Percentiles rank a stretch among this genome's conserved stretches.
Conservation (phyloP, 2,888 invertebrate genomes). For the Acronicta leporina region DNA sequence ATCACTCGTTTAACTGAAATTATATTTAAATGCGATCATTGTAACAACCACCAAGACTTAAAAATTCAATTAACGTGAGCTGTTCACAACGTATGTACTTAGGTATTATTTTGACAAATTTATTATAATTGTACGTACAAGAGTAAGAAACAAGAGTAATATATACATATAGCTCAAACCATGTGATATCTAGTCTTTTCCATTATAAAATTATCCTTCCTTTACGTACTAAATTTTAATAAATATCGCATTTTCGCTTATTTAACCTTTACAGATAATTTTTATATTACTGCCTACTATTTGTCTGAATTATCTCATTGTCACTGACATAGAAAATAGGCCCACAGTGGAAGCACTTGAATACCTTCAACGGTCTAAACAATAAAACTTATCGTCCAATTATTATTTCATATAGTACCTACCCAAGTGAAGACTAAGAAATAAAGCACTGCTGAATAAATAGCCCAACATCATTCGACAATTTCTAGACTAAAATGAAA, state of each 20-base stretch:
- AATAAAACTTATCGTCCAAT: constrained; percentile 49
- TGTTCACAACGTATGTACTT: constrained; percentile 61
- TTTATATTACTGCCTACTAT: constrained; percentile 42
- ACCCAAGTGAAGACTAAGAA: constrained; percentile 49
- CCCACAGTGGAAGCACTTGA: constrained; percentile 44
- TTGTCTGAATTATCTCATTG: constrained; percentile 36
- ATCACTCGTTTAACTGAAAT: constrained; percentile 57
- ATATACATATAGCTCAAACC: constrained; percentile 83
- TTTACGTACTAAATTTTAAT: constrained; percentile 59
- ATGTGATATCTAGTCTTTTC: constrained; percentile 89
- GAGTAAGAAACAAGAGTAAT: constrained; percentile 73
- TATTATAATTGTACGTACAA: constrained; percentile 69
- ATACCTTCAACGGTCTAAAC: constrained; percentile 44
- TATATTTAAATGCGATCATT: constrained; percentile 56
- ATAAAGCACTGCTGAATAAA: constrained; percentile 57
- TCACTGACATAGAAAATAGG: constrained; percentile 20
- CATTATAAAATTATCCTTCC: constrained; percentile 74
- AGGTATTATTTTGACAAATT: constrained; percentile 67
- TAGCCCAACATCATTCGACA: constrained; percentile 79
- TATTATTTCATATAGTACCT: constrained; percentile 47
- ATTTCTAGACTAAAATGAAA: constrained; percentile 88
- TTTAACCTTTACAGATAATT: constrained; percentile 53
- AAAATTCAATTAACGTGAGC: constrained; percentile 63
- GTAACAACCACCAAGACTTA: constrained; percentile 61
- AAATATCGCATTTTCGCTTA: constrained; percentile 54